phyloP scores from a whole-genome alignment of 2,113 vertebrate genomes.

The Arvicanthis niloticus region DNA sequence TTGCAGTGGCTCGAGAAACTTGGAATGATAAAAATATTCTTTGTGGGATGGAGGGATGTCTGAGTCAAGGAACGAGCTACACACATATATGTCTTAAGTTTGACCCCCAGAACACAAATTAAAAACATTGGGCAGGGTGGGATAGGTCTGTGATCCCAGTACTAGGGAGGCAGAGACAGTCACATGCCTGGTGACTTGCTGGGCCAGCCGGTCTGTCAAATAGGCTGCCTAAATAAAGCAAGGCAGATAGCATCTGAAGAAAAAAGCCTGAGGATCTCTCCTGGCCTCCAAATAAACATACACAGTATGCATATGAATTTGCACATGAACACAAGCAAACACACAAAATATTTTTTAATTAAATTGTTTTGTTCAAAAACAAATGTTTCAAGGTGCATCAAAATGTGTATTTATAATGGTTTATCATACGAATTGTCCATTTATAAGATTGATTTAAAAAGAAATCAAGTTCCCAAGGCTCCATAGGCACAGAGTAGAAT shows the following conservation, averaged over 20 bases:
- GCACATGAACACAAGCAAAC: not conserved
- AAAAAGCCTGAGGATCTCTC: not conserved
- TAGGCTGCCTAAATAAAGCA: not conserved
- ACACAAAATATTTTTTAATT: not conserved
- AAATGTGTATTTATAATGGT: not conserved
- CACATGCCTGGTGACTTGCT: not conserved
- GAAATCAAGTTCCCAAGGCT: not conserved
- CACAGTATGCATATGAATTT: not conserved
- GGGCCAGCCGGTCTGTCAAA: not conserved
- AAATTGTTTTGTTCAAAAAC: not conserved
- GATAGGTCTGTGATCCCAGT: not conserved
- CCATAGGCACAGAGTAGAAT: not conserved
- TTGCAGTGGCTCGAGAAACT: not conserved
- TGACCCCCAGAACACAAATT: not conserved
- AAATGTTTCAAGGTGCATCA: not conserved
- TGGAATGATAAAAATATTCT: not conserved
- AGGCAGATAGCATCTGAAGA: not conserved
- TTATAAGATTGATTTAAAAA: conserved; percentile 17
- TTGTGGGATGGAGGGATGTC: not conserved
- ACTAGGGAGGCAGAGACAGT: not conserved
- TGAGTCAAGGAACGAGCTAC: not conserved
- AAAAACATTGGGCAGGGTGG: not conserved
- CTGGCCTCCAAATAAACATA: not conserved
- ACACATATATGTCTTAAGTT: too few species aligned
- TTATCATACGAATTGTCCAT: not conserved